Conservation (phyloP, 2,888 invertebrate species). For the Acanthoscelides obtectus region DNA sequence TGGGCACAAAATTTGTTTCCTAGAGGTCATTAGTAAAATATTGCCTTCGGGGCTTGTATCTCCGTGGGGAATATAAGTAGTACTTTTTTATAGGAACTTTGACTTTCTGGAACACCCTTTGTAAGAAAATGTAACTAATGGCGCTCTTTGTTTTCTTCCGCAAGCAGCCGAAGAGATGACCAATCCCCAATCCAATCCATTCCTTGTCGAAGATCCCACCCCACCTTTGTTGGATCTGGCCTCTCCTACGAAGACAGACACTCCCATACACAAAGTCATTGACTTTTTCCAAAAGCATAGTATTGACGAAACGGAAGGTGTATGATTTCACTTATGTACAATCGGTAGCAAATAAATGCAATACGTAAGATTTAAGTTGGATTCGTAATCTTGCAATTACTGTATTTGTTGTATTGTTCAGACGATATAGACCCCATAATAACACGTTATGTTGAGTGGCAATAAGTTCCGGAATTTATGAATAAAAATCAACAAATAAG, state of each 20-base stretch:
- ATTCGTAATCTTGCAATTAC: no score
- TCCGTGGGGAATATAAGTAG: no score
- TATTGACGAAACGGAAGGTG: constrained; percentile 4
- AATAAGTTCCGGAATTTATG: no score
- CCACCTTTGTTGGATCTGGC: constrained; percentile 38
- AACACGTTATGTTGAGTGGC: no score
- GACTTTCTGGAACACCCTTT: background rate
- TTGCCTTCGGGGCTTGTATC: no score
- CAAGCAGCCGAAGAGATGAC: constrained; percentile 44
- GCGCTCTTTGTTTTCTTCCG: constrained; percentile 17
- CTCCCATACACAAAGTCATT: constrained; percentile 44
- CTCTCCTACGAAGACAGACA: constrained; percentile 31
- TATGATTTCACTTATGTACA: constrained; percentile 12
- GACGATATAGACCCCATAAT: no score
- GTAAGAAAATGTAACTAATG: constrained; percentile 6
- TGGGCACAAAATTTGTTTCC: no score
- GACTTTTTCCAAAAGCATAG: constrained; percentile 38
- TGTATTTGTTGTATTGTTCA: no score
- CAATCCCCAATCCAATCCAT: constrained; percentile 34
- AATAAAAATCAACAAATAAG: no score
- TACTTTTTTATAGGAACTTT: no score
- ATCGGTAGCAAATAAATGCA: background rate
- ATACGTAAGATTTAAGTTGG: background rate
- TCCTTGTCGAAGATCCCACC: constrained; percentile 42
- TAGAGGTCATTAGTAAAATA: no score